Evolutionary conservation across 2,797 vertebrate genomes (phyloP), one percentile per base, ranked within the genome.

Genomic region (Sebastolobus altivelis): DNA sequence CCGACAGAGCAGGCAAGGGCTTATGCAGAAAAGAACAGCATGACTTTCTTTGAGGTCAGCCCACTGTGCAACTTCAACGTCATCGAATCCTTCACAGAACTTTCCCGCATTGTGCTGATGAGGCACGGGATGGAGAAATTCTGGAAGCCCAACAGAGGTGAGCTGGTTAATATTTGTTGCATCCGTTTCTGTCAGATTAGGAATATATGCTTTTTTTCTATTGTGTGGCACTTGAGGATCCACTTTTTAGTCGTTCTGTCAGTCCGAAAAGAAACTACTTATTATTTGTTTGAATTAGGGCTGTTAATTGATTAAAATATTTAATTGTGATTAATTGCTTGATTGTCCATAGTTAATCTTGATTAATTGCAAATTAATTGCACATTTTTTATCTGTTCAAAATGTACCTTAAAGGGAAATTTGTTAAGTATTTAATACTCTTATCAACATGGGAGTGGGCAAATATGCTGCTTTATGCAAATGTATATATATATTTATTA

Each of bases 41-140:
- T 99, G 99, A 99, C 99, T 0, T 99, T 99, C 91, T 99, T 99
- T 1, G 99, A 99, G 89, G 98, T 99, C 95, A 99, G 99, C 87
- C 99, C 99, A 0, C 95, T 99, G 79, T 99, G 99, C 95, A 99
- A 99, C 95, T 99, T 99, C 96, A 99, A 99, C 0, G 98, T 99
- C 89, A 97, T 97, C 0, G 99, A 99, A 91, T 99, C 99, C 68
- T 99, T 99, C 95, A 99, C 98, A 0, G 99, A 99, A 92, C 93
- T 99, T 27, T 99, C 98, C 0, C 98, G 99, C 38, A 99, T 99
- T 0, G 99, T 99, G 79, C 96, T 99, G 33, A 99, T 99, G 99
- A 95, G 99, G 37, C 99, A 99, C 0, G 99, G 99, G 81, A 99
- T 99, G 99, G 99, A 99, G 94, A 99, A 99, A 91, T 99, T 99